These are phyloP conservation scores for Andrena marginata DNA, from an alignment of 2,888 invertebrate species.

Conservation along the genomic window DNA sequence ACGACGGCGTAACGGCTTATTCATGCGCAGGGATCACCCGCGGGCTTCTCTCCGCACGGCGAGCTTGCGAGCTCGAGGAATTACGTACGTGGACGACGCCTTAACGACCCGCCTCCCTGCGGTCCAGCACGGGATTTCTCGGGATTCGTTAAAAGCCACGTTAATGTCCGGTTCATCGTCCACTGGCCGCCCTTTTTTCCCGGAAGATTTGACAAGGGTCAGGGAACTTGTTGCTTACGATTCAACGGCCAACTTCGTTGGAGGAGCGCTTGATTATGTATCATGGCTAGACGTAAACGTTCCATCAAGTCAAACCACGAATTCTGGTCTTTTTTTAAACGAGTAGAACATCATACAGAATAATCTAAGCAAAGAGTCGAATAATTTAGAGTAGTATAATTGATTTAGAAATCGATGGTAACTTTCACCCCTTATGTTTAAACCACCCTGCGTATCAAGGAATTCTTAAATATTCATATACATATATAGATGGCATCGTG, in stretches of 20 bases:
- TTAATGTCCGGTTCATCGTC: slow-evolving; percentile 50
- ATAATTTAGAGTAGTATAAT: too few relatives aligned
- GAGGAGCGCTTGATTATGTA: slow-evolving; percentile 4
- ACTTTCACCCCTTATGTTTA: too few relatives aligned
- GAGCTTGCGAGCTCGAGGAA: slow-evolving; percentile 49
- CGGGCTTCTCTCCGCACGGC: slow-evolving; percentile 47
- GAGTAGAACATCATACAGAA: too few relatives aligned
- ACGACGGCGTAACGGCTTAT: slow-evolving; percentile 80
- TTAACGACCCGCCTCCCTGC: slow-evolving; percentile 76
- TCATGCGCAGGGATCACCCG: slow-evolving; percentile 79
- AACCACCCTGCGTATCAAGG: neutral
- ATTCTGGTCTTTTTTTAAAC: neutral
- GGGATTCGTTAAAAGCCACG: slow-evolving; percentile 67
- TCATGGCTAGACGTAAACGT: neutral
- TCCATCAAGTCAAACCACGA: neutral
- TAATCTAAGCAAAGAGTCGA: too few relatives aligned
- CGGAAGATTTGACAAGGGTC: slow-evolving; percentile 47
- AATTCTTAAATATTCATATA: neutral
- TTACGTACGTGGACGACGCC: slow-evolving; percentile 64
- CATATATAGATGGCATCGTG: neutral
- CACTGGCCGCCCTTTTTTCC: slow-evolving; percentile 44
- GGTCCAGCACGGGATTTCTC: slow-evolving; percentile 62
- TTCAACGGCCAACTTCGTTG: slow-evolving; percentile 41
- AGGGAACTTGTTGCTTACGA: slow-evolving; percentile 62
- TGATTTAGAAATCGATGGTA: too few relatives aligned